Percentiles rank a stretch among this genome's conserved stretches.
These are phyloP conservation scores for Drosophila watanabei DNA, from an alignment of 1,140 invertebrate species.

Conservation along the genomic window DNA sequence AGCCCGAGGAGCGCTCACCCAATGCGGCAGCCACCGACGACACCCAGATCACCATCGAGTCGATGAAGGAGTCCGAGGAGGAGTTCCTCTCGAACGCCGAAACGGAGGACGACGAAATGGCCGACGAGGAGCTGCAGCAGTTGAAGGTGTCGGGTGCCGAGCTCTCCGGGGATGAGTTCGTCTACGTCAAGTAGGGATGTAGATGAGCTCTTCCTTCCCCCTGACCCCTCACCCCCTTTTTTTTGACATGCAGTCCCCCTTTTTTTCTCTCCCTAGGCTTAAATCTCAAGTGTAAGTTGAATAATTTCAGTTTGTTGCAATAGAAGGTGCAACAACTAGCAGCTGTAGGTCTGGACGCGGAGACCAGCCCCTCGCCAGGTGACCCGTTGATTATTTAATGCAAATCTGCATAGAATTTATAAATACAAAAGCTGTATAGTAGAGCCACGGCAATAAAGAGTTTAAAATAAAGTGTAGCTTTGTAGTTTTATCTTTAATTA, in stretches of 20 bases:
- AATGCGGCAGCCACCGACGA: constrained; percentile 52
- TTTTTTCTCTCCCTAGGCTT: constrained; percentile 12
- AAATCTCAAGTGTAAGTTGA: not conserved
- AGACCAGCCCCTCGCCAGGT: not conserved
- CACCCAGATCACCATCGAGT: constrained; percentile 70
- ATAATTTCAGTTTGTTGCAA: constrained; percentile 45
- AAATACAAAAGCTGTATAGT: not conserved
- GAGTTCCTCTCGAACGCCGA: constrained; percentile 53
- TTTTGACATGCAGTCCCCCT: constrained; percentile 8
- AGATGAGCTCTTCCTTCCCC: not conserved
- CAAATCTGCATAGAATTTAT: not conserved
- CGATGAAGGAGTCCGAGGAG: constrained; percentile 69
- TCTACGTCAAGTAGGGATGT: constrained; percentile 15
- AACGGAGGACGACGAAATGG: constrained; percentile 42
- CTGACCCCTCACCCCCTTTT: not conserved
- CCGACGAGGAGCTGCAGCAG: constrained; percentile 8
- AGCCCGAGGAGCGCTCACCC: constrained; percentile 1
- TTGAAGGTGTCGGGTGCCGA: constrained; percentile 7
- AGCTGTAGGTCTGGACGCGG: not conserved
- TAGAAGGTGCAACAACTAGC: constrained; percentile 43
- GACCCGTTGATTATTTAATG: not conserved
- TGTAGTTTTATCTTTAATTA: constrained; percentile 1
- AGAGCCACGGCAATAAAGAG: constrained; percentile 2
- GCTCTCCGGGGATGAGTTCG: constrained; percentile 11
- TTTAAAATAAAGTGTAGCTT: not conserved